Evolutionary conservation across 2,797 vertebrate species (phyloP), one percentile per base, ranked within the genome.

Genomic region (Pseudochirops cupreus): DNA sequence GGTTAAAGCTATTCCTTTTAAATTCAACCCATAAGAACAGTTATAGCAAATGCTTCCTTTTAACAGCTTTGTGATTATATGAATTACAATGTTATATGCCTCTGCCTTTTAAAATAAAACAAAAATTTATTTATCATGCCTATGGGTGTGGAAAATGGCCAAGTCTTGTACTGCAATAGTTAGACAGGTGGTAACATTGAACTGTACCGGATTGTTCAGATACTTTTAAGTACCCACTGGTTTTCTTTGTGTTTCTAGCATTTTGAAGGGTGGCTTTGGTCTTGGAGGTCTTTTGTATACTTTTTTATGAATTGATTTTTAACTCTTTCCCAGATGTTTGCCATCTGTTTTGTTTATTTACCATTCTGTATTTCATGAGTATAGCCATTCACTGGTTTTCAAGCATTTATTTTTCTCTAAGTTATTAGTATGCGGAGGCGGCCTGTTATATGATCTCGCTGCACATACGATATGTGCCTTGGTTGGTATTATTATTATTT

Each of bases 401-500:
- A 46, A 91, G 53, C 7, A 10, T 91, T 28, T 28, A 12, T 91
- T 95, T 97, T 95, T 53, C 54, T 93, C 92, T 91, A 13, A 94
- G 53, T 96, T 12, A 96, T 97, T 96, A 94, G 91, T 96, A 97
- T 96, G 94, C 57, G 58, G 74, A 96, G 96, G 91, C 95, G 97
- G 95, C 94, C 92, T 93, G 96, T 13, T 98, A 96, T 96, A 94
- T 97, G 97, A 94, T 97, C 98, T 97, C 92, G 94, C 96, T 98
- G 96, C 97, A 31, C 11, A 62, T 97, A 92, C 12, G 46, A 94
- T 57, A 92, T 96, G 39, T 91, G 93, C 87, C 97, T 98, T 97
- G 96, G 97, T 98, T 93, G 94, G 95, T 96, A 97, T 92, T 98
- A 96, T 97, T 98, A 98, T 97, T 93, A 21, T 26, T 97, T 98